These are phyloP conservation scores for Drosophila pseudotakahashii DNA, from an alignment of 2,888 invertebrate genomes.

Conservation along the genomic window DNA sequence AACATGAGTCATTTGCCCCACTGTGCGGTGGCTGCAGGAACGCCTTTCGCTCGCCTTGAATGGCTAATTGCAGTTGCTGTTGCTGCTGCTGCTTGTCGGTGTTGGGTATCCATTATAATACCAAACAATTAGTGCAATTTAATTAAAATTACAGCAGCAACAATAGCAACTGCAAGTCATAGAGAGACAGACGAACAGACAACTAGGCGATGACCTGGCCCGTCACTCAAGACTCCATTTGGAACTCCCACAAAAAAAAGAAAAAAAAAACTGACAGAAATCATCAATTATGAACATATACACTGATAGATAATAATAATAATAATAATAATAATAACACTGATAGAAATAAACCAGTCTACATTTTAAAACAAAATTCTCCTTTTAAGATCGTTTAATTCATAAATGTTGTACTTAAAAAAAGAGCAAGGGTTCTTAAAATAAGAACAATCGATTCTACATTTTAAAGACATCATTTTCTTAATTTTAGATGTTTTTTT, in stretches of 20 bases:
- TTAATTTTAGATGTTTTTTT: too few species aligned
- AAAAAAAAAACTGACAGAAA: constrained; percentile 26
- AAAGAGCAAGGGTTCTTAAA: too few species aligned
- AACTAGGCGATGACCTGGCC: constrained; percentile 65
- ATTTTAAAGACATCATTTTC: too few species aligned
- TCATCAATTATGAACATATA: constrained; percentile 62
- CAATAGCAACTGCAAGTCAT: constrained; percentile 45
- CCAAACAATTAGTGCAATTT: constrained; percentile 76
- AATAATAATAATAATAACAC: too few species aligned
- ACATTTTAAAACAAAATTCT: too few species aligned
- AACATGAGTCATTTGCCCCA: constrained; percentile 45
- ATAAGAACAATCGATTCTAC: too few species aligned
- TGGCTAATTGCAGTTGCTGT: constrained; percentile 67
- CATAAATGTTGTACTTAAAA: too few species aligned
- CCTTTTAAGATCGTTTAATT: too few species aligned
- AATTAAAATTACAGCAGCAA: constrained; percentile 66
- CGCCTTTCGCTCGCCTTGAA: constrained; percentile 61
- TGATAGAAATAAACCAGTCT: too few species aligned
- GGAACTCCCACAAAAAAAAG: constrained; percentile 17
- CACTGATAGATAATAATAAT: too few species aligned
- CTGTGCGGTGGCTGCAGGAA: constrained; percentile 39
- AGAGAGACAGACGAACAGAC: constrained; percentile 31
- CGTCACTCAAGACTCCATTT: constrained; percentile 56
- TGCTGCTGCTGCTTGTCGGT: constrained; percentile 26
- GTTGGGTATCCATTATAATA: constrained; percentile 65